Percentiles rank a stretch among this genome's conserved stretches.
Conservation (phyloP, 2,888 invertebrate genomes). For the Orchesellides sinensis region DNA sequence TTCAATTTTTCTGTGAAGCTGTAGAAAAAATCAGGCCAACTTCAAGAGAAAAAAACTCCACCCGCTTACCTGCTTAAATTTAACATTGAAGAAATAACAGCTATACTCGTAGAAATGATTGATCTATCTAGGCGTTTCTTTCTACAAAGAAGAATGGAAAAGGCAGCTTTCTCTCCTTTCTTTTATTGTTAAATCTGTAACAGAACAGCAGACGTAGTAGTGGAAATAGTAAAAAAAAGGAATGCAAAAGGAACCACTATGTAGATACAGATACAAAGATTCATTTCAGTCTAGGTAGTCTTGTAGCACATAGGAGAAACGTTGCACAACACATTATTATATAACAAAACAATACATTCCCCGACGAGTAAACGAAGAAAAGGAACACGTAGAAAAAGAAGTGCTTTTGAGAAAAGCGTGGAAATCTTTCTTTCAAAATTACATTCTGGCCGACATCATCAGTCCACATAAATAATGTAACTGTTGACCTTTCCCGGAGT, state of each 20-base stretch:
- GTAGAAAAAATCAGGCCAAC: background rate
- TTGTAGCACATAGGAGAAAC: too few species aligned
- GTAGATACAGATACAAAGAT: background rate
- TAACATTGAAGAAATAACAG: conserved; percentile 20
- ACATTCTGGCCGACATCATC: conserved; percentile 52
- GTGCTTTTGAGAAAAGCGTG: conserved; percentile 8
- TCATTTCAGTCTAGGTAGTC: background rate
- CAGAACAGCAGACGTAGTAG: background rate
- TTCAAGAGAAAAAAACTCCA: background rate
- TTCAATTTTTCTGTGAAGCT: background rate
- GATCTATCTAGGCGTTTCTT: conserved; percentile 38
- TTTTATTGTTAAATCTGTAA: conserved; percentile 12
- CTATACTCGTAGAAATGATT: conserved; percentile 42
- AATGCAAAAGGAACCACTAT: background rate
- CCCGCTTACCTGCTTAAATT: conserved; percentile 12
- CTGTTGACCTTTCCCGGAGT: conserved; percentile 39
- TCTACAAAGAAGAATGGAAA: conserved; percentile 13
- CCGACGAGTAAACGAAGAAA: background rate
- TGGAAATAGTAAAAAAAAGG: background rate
- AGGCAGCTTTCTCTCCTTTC: background rate
- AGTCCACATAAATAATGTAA: conserved; percentile 50
- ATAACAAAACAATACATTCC: background rate
- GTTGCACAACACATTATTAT: too few species aligned
- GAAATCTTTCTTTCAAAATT: conserved; percentile 55
- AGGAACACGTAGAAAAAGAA: background rate